A percentile compares a stretch with the other conserved stretches of the same genome.
These are phyloP conservation scores for Philereme vetulata DNA, from an alignment of 2,888 invertebrate genomes.

Conservation along the genomic window DNA sequence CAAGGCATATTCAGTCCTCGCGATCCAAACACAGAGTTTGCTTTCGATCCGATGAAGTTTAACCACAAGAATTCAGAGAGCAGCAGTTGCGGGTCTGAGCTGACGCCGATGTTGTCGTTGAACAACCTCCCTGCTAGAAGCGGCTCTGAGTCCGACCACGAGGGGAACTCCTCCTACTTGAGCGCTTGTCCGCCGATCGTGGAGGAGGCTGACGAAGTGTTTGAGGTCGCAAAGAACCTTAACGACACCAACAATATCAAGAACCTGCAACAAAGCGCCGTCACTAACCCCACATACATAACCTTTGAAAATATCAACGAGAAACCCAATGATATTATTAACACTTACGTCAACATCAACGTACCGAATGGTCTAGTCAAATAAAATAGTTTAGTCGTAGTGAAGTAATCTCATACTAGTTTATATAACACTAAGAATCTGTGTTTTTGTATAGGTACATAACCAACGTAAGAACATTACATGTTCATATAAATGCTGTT, in stretches of 20 bases:
- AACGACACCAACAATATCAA: conserved; percentile 58
- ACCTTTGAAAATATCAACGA: conserved; percentile 66
- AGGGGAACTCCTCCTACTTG: conserved; percentile 63
- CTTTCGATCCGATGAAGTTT: conserved; percentile 74
- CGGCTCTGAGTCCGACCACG: conserved; percentile 74
- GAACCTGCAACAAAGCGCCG: conserved; percentile 60
- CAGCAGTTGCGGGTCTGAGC: conserved; percentile 67
- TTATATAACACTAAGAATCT: conserved; percentile 29
- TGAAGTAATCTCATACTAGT: conserved; percentile 45
- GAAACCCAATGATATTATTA: conserved; percentile 66
- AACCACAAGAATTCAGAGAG: conserved; percentile 56
- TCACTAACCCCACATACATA: conserved; percentile 75
- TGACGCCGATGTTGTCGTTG: conserved; percentile 81
- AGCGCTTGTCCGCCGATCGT: conserved; percentile 67
- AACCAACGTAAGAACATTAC: conserved; percentile 12
- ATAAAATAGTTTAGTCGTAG: conserved; percentile 47
- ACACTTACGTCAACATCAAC: conserved; percentile 62
- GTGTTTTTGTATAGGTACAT: conserved; percentile 16
- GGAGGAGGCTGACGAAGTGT: conserved; percentile 74
- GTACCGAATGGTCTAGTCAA: conserved; percentile 78
- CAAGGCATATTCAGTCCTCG: conserved; percentile 83
- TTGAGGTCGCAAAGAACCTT: conserved; percentile 45
- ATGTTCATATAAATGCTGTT: conserved; percentile 26
- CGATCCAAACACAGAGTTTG: conserved; percentile 70
- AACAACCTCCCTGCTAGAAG: conserved; percentile 67